Conservation (phyloP, 2,113 vertebrate genomes). For the Periophthalmus modestus region DNA sequence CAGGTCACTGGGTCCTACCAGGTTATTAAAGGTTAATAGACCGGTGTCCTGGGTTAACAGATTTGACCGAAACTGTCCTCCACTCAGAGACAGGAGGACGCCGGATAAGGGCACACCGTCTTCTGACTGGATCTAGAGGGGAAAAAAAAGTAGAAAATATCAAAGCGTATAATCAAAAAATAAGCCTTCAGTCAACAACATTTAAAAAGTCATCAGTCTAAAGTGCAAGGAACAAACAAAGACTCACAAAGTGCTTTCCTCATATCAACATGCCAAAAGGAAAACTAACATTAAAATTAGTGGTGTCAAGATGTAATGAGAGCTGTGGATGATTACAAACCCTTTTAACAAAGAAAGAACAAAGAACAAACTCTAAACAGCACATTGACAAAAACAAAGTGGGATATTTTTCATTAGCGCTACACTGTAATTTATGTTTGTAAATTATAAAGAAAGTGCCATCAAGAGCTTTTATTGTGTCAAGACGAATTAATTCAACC, state of each 20-base stretch:
- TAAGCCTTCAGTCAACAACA: not conserved
- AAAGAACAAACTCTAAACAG: slow-evolving; percentile 11
- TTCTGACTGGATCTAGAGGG: slow-evolving; percentile 86
- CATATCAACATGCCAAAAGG: slow-evolving; percentile 5
- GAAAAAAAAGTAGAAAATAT: not conserved
- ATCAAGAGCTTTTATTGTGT: slow-evolving; percentile 3
- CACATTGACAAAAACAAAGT: slow-evolving; percentile 8
- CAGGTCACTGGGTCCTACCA: slow-evolving; percentile 75
- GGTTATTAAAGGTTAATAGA: slow-evolving; percentile 91
- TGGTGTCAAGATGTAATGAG: slow-evolving; percentile 30
- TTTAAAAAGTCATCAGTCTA: not conserved
- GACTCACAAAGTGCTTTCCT: not conserved
- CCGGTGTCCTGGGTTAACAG: slow-evolving; percentile 93
- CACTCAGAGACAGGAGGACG: slow-evolving; percentile 95
- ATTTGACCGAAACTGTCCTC: slow-evolving; percentile 94
- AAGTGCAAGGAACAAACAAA: not conserved
- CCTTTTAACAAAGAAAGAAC: slow-evolving; percentile 31
- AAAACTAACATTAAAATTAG: slow-evolving; percentile 28
- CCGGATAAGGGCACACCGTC: slow-evolving; percentile 89
- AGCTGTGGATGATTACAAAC: slow-evolving; percentile 23
- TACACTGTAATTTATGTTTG: slow-evolving; percentile 12
- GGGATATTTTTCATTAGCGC: slow-evolving; percentile 1
- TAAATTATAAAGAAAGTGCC: slow-evolving; percentile 12
- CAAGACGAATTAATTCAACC: slow-evolving; percentile 18
- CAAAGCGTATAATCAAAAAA: not conserved